Conservation (phyloP, 2,888 invertebrate genomes). For the Leptopilina myrica region DNA sequence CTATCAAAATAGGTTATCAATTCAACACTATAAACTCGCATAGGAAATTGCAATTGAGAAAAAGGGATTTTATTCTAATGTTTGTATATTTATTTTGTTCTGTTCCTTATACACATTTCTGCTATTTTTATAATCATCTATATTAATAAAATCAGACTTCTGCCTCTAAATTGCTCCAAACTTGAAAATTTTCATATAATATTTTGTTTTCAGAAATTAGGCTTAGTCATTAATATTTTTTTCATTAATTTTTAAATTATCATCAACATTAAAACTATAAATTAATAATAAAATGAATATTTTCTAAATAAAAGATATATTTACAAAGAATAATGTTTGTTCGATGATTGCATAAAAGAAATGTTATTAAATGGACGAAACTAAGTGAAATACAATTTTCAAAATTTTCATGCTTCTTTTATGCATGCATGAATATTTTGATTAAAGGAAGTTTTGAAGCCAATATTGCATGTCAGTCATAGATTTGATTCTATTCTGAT, state of each 20-base stretch:
- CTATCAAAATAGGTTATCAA: slow-evolving; percentile 14
- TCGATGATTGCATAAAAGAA: no score
- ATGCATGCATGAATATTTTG: slow-evolving; percentile 2
- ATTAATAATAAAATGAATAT: neutral
- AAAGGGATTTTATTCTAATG: neutral
- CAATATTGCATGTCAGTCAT: slow-evolving; percentile 9
- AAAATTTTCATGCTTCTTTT: neutral
- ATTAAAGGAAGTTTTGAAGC: slow-evolving; percentile 3
- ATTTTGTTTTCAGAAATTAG: no score
- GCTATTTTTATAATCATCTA: no score
- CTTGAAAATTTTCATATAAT: no score
- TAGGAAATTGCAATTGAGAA: neutral
- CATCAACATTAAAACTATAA: no score
- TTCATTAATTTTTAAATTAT: no score
- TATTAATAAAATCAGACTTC: no score
- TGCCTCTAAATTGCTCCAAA: no score
- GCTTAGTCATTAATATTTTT: no score
- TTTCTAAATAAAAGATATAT: neutral
- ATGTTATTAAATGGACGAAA: neutral
- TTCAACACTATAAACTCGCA: neutral
- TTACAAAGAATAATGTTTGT: neutral
- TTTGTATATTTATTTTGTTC: neutral
- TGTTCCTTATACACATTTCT: no score
- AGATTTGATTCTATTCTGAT: neutral
- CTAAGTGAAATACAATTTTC: neutral